Evolutionary conservation across 2,113 vertebrate genomes (phyloP), one percentile per base, ranked within the genome.

Genomic region (Gambusia holbrooki): DNA sequence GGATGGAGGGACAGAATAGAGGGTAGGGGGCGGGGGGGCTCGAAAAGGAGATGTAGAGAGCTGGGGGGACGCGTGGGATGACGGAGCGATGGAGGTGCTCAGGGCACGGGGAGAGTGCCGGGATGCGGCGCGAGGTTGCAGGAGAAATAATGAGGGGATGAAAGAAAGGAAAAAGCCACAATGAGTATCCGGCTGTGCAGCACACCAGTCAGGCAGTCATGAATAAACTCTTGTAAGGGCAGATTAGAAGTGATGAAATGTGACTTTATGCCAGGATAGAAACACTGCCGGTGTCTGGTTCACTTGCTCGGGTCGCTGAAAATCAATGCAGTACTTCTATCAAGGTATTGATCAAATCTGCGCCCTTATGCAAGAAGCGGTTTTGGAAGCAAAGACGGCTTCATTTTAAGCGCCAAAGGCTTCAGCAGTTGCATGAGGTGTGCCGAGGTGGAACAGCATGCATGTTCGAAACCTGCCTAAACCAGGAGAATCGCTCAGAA

Each of bases 41-140:
- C 33, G 74, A 81, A 85, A 86, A 66, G 81, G 87, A 89, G 84
- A 87, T 82, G 83, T 86, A 74, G 78, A 89, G 88, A 90, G 83
- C 74, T 1, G 73, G 77, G 10, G 6, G 73, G 75, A 69, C 35
- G 76, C 19, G 68, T 42, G 3, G 81, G 65, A 82, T 82, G 87
- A 88, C 80, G 82, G 88, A 88, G 83, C 78, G 68, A 80, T 14
- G 0, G 77, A 82, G 88, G 87, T 45, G 78, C 84, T 83, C 4
- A 40, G 80, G 81, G 74, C 65, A 32, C 40, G 79, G 71, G 79
- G 77, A 73, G 84, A 83, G 82, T 73, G 40, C 48, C 11, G 48
- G 35, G 75, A 75, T 63, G 80, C 12, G 77, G 77, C 19, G 66
- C 65, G 42, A 66, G 73, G 79, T 76, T 32, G 77, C 69, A 87